Evolutionary conservation across 2,888 invertebrate species (phyloP).

Genomic region (Onchidella celtica): DNA sequence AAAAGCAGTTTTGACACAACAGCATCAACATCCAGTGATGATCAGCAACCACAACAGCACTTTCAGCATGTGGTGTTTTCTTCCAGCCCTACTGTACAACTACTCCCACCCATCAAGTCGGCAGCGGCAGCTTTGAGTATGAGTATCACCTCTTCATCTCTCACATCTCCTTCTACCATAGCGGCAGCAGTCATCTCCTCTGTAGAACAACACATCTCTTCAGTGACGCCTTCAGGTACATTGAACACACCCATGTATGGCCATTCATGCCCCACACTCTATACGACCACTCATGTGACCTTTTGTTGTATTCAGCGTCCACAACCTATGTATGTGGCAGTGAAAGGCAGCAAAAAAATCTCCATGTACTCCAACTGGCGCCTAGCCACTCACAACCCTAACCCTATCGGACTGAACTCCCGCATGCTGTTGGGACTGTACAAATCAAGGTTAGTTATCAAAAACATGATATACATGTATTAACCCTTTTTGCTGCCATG

Average conservation of each 20-base stretch:
- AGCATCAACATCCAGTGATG: background rate
- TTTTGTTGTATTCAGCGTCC: conserved; percentile 96
- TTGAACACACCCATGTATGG: conserved; percentile 55
- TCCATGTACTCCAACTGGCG: conserved; percentile 98
- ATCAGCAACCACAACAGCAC: background rate
- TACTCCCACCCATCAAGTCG: conserved; percentile 34
- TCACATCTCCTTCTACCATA: background rate
- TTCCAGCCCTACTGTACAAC: conserved; percentile 5
- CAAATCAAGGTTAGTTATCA: conserved; percentile 56
- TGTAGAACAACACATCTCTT: conserved; percentile 11
- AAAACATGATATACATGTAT: too few species aligned
- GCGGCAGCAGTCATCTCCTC: background rate
- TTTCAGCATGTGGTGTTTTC: background rate
- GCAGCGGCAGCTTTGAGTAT: conserved; percentile 9
- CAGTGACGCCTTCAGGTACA: conserved; percentile 28
- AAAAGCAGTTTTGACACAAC: conserved; percentile 12
- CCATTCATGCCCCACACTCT: conserved; percentile 71
- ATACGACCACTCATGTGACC: conserved; percentile 81
- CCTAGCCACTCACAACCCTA: conserved; percentile 76
- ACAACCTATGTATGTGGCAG: conserved; percentile 93
- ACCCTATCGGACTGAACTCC: conserved; percentile 86
- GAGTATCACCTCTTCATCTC: conserved; percentile 25
- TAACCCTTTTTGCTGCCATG: too few species aligned
- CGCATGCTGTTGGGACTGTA: conserved; percentile 71
- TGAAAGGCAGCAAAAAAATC: conserved; percentile 86